These are phyloP conservation scores for Australoheros facetus DNA, from an alignment of 2,797 vertebrate species.

Conservation along the genomic window DNA sequence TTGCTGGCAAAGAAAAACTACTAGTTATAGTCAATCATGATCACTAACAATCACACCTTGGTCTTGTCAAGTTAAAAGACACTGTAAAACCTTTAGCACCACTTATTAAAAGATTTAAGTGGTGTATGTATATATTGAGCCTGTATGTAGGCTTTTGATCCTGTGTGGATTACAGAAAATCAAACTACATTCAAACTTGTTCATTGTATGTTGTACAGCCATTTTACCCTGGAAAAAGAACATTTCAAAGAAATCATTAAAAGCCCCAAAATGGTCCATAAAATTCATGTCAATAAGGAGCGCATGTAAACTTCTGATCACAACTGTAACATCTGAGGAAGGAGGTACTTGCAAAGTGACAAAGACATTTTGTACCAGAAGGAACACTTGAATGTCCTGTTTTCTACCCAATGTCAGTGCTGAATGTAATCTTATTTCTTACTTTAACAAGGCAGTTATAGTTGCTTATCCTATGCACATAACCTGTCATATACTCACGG, in stretches of 20 bases:
- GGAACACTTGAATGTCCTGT: neutral
- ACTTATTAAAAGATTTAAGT: neutral
- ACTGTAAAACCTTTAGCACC: neutral
- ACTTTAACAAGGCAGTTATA: neutral
- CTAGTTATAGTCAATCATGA: too few species aligned
- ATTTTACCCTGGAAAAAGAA: too few species aligned
- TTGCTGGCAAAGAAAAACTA: too few species aligned
- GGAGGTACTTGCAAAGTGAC: neutral
- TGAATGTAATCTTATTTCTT: too few species aligned
- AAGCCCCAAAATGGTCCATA: too few species aligned
- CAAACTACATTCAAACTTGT: too few species aligned
- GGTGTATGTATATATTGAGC: neutral
- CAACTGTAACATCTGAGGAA: too few species aligned
- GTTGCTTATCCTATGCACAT: neutral
- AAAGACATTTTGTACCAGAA: neutral
- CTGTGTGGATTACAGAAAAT: too few species aligned
- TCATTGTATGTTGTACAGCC: too few species aligned
- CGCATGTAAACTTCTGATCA: too few species aligned
- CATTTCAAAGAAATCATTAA: too few species aligned
- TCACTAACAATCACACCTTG: neutral
- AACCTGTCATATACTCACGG: neutral
- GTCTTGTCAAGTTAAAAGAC: neutral
- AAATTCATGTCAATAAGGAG: too few species aligned
- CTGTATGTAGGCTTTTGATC: neutral
- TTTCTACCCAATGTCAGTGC: neutral